A percentile compares a stretch with the other conserved stretches of the same genome.
Conservation (phyloP, 2,888 invertebrate species). For the Apotomis capreana region DNA sequence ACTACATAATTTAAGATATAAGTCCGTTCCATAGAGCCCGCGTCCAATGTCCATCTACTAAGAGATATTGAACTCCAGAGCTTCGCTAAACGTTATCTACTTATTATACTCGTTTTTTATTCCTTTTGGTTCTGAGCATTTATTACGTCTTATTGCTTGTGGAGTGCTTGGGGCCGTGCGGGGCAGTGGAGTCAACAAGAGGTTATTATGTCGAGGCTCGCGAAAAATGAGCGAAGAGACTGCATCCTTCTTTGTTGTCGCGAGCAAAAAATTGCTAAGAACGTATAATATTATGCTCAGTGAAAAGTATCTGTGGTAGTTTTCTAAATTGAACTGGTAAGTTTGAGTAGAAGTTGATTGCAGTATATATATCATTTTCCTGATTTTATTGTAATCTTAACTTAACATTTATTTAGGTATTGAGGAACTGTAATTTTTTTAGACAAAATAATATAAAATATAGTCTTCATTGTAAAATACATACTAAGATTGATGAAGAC, state of each 20-base stretch:
- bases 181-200: constrained; percentile 74
- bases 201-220: constrained; percentile 80
- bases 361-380: too few relatives aligned
- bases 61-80: constrained; percentile 73
- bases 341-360: neutral
- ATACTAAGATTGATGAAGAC: too few relatives aligned
- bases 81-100: constrained; percentile 76
- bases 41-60: constrained; percentile 53
- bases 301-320: neutral
- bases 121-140: constrained; percentile 79
- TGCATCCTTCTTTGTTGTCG: constrained; percentile 65
- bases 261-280: constrained; percentile 40
- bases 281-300: constrained; percentile 32
- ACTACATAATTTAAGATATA: neutral
- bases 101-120: constrained; percentile 74
- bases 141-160: constrained; percentile 82
- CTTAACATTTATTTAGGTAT: too few relatives aligned
- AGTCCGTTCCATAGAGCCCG: constrained; percentile 51
- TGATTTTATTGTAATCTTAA: too few relatives aligned
- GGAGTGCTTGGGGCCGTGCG: constrained; percentile 71
- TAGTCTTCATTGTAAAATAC: too few relatives aligned
- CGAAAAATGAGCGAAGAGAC: constrained; percentile 76
- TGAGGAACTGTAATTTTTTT: too few relatives aligned
- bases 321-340: neutral
- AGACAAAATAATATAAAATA: too few relatives aligned